Percentiles rank a stretch among this genome's conserved stretches.
Evolutionary conservation across 2,797 vertebrate species (phyloP).

Genomic region (Premnoplex brunnescens): DNA sequence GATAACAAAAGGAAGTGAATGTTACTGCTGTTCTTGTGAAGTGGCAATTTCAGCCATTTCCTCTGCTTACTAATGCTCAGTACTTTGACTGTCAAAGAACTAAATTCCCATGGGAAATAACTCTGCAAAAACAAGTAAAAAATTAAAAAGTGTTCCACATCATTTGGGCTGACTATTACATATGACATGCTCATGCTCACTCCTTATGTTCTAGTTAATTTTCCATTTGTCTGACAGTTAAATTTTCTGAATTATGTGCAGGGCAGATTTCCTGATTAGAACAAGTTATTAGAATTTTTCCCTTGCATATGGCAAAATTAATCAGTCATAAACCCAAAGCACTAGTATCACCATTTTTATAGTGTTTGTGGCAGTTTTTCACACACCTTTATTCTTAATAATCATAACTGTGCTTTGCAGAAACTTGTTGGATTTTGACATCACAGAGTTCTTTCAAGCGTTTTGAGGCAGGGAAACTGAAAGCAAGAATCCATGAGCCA

Average conservation of each 20-base stretch:
- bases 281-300: not conserved
- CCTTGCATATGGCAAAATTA: not conserved
- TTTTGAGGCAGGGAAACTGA: not conserved
- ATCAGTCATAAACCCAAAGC: not conserved
- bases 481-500: not conserved
- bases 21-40: not conserved
- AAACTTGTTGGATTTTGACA: not conserved
- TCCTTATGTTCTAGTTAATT: not conserved
- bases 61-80: not conserved
- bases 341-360: not conserved
- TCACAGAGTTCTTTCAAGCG: not conserved
- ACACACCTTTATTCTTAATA: not conserved
- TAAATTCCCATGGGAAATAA: not conserved
- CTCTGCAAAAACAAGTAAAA: not conserved
- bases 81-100: not conserved
- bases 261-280: not conserved
- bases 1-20: not conserved
- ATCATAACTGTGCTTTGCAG: not conserved
- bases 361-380: not conserved
- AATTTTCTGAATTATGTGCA: not conserved
- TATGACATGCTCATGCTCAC: not conserved
- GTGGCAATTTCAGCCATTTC: not conserved
- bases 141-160: not conserved
- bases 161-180: not conserved
- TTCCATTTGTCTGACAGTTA: not conserved